phyloP scores from a whole-genome alignment of 2,797 vertebrate genomes.

The Sarcoramphus papa region DNA sequence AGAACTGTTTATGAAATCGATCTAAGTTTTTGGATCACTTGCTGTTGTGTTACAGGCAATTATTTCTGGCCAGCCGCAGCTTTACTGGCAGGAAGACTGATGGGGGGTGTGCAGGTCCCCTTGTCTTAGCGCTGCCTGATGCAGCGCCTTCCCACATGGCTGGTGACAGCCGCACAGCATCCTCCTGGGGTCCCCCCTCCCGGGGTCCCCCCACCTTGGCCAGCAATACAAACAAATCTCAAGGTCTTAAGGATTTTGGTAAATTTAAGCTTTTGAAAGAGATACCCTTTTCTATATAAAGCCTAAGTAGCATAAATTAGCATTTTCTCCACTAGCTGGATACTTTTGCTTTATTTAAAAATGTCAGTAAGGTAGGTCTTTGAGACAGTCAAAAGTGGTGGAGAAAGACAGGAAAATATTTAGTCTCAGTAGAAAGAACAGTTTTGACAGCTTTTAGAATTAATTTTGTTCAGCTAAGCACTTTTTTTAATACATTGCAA shows the following conservation, averaged over 20 bases:
- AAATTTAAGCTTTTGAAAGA: neutral
- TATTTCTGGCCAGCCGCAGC: neutral
- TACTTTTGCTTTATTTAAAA: neutral
- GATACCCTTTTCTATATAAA: neutral
- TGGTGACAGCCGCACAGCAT: neutral
- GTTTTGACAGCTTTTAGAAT: slow-evolving; percentile 1
- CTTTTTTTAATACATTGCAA: neutral
- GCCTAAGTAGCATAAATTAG: neutral
- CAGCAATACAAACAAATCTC: neutral
- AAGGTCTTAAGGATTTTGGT: neutral
- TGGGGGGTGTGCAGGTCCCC: neutral
- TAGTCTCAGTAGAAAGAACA: neutral
- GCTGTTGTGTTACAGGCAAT: neutral
- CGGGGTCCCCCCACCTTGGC: too few species aligned
- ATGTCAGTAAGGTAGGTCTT: neutral
- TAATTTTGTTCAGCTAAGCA: neutral
- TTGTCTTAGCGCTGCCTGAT: neutral
- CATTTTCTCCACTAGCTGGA: neutral
- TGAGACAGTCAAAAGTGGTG: neutral
- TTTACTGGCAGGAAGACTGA: neutral
- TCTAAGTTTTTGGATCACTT: neutral
- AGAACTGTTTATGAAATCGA: neutral
- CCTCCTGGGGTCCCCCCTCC: neutral
- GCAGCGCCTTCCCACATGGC: accelerated
- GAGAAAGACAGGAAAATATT: neutral